Percentiles rank a stretch among this genome's conserved stretches.
Conservation (phyloP, 37 sponge, comb jelly and placozoan species). For the Ephydatia muelleri region DNA sequence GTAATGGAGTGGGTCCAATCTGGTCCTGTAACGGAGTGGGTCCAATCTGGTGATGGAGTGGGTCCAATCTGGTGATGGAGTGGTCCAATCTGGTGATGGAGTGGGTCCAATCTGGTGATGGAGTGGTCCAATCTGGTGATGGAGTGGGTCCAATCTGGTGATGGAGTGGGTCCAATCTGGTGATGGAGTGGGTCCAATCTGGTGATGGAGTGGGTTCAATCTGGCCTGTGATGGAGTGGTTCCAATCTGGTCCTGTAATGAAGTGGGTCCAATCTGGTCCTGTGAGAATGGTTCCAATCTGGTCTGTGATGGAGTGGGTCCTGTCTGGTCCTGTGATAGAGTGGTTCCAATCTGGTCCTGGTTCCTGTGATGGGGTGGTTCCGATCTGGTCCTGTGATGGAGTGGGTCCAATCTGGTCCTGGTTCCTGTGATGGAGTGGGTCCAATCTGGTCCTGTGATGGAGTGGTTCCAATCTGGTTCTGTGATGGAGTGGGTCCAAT, state of each 20-base stretch:
- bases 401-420: background rate
- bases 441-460: no score
- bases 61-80: background rate
- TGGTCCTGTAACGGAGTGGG: background rate
- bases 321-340: background rate
- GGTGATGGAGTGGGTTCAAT: background rate
- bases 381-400: background rate
- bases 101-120: background rate
- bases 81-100: background rate
- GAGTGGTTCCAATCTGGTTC: no score
- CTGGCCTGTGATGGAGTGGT: background rate
- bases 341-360: background rate
- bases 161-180: background rate
- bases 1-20: background rate
- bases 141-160: background rate
- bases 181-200: background rate
- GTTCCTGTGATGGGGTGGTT: background rate
- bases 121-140: background rate
- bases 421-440: no score
- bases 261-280: background rate
- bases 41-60: background rate
- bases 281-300: background rate
- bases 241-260: background rate
- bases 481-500: no score
- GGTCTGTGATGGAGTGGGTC: background rate